Percentiles rank a stretch among this genome's conserved stretches.
These are phyloP conservation scores for Lanistes nyassanus DNA, from an alignment of 1,140 invertebrate genomes.

Conservation along the genomic window DNA sequence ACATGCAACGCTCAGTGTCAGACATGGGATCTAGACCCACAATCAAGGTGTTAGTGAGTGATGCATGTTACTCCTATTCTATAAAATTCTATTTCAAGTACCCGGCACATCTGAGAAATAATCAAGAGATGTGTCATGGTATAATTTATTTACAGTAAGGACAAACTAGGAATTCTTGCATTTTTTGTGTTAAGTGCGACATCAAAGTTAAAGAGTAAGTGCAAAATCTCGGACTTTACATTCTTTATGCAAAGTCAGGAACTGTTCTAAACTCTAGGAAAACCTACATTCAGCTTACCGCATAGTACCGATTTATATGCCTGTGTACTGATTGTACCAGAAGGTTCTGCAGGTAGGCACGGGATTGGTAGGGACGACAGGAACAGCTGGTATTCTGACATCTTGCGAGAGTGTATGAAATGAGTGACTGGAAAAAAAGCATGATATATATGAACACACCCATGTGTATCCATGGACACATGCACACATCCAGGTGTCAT, in stretches of 20 bases:
- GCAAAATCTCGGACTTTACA: neutral
- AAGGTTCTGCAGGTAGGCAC: conserved; percentile 78
- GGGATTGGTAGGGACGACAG: conserved; percentile 73
- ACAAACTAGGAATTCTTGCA: too few relatives aligned
- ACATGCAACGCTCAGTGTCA: too few relatives aligned
- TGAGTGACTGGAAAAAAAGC: conserved; percentile 16
- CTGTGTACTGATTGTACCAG: conserved; percentile 75
- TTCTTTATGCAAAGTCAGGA: neutral
- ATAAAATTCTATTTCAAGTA: too few relatives aligned
- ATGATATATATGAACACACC: neutral
- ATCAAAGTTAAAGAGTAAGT: neutral
- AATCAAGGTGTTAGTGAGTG: too few relatives aligned
- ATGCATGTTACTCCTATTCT: too few relatives aligned
- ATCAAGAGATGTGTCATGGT: too few relatives aligned
- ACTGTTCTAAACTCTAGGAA: neutral
- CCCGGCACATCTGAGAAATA: too few relatives aligned
- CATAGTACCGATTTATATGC: conserved; percentile 81
- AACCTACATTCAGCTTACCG: conserved; percentile 56
- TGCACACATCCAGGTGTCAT: neutral
- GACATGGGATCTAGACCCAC: too few relatives aligned
- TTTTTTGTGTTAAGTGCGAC: too few relatives aligned
- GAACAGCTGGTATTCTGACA: conserved; percentile 59
- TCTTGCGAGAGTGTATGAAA: conserved; percentile 39
- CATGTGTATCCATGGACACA: neutral
- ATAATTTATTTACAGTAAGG: too few relatives aligned